Conservation (phyloP, 2,888 invertebrate species). For the Margaritifera margaritifera region DNA sequence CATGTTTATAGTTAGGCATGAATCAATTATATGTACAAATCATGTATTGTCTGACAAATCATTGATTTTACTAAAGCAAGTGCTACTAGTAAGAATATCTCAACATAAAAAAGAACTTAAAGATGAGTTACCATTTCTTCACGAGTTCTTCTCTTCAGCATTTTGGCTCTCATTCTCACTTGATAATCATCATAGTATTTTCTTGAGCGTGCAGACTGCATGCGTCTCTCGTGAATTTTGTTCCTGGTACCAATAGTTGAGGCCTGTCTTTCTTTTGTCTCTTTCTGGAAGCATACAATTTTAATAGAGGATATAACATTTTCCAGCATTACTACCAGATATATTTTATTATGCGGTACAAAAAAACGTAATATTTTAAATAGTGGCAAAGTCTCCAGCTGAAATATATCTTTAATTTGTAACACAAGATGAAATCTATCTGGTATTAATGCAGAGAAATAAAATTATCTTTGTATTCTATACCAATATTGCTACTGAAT, state of each 20-base stretch:
- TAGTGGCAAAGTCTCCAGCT: not conserved
- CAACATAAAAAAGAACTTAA: not conserved
- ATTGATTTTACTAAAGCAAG: no score
- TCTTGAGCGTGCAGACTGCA: constrained; percentile 67
- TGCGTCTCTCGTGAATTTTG: constrained; percentile 66
- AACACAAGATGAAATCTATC: no score
- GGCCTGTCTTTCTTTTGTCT: constrained; percentile 62
- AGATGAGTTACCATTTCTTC: constrained; percentile 67
- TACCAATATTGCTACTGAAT: no score
- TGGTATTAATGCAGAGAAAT: no score
- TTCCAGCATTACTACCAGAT: no score
- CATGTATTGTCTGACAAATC: no score
- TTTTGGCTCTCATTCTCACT: constrained; percentile 65
- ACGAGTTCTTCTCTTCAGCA: constrained; percentile 68
- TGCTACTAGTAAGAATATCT: no score
- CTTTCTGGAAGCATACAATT: constrained; percentile 52
- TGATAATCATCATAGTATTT: constrained; percentile 72
- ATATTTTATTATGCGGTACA: no score
- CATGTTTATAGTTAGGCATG: not conserved
- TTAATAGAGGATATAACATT: no score
- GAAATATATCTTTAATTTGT: no score
- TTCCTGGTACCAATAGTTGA: constrained; percentile 60
- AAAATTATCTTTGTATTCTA: no score
- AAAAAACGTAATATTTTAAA: not conserved
- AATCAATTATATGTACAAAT: not conserved